A percentile compares a stretch with the other conserved stretches of the same genome.
Evolutionary conservation across 2,797 vertebrate species (phyloP).

Genomic region (Lacerta viridis): DNA sequence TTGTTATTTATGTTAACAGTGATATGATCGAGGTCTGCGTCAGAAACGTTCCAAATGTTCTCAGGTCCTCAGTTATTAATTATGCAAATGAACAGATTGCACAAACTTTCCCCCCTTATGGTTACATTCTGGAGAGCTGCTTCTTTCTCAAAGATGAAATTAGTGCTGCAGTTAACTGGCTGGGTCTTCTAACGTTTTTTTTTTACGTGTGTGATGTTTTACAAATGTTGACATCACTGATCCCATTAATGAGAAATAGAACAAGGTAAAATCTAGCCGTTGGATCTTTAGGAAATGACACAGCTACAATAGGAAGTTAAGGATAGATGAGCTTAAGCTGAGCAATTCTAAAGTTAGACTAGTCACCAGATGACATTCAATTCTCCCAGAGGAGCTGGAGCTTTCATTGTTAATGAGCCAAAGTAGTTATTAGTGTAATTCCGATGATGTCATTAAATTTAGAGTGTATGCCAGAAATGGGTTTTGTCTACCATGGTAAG

Average conservation of each 20-base stretch:
- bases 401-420: constrained; percentile 58
- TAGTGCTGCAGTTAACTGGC: constrained; percentile 77
- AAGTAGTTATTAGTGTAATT: constrained; percentile 42
- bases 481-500: constrained; percentile 18
- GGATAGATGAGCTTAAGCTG: constrained; percentile 24
- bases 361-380: constrained; percentile 40
- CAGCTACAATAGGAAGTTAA: constrained; percentile 37
- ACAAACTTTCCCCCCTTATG: constrained; percentile 81
- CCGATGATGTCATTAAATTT: constrained; percentile 50
- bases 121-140: constrained; percentile 79
- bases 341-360: constrained; percentile 29
- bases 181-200: constrained; percentile 61
- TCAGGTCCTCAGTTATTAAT: constrained; percentile 82
- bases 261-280: constrained; percentile 11
- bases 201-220: constrained; percentile 13
- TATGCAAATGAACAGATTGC: constrained; percentile 86
- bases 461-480: background rate
- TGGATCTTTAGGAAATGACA: constrained; percentile 3
- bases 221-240: constrained; percentile 36
- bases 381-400: constrained; percentile 43
- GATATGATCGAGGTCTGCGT: constrained; percentile 80
- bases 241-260: constrained; percentile 43
- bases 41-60: constrained; percentile 84
- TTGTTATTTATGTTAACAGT: constrained; percentile 82
- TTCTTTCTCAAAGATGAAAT: constrained; percentile 74